Conservation (phyloP, 2,797 vertebrate species). For the Bradypodion pumilum region DNA sequence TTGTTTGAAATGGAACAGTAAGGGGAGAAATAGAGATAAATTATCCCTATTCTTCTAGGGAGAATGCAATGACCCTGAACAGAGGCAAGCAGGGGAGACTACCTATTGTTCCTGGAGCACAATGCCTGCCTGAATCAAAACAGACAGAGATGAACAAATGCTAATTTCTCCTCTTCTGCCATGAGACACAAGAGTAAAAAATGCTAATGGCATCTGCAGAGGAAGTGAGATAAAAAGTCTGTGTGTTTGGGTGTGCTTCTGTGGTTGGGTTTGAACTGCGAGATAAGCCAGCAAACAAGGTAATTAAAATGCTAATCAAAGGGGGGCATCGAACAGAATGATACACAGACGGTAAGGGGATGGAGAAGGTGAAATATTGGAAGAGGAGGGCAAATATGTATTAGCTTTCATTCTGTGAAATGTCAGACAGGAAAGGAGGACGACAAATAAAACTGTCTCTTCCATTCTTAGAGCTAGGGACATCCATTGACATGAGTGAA, state of each 20-base stretch:
- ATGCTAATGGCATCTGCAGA: constrained; percentile 69
- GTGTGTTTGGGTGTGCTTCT: constrained; percentile 61
- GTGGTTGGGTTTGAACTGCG: constrained; percentile 67
- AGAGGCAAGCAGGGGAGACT: constrained; percentile 40
- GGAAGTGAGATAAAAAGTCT: constrained; percentile 65
- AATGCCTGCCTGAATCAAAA: constrained; percentile 47
- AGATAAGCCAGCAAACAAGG: constrained; percentile 76
- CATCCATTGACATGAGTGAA: constrained; percentile 23
- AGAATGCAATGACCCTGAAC: constrained; percentile 64
- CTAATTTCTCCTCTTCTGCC: constrained; percentile 65
- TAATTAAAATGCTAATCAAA: constrained; percentile 78
- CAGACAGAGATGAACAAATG: constrained; percentile 62
- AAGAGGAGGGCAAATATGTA: constrained; percentile 14
- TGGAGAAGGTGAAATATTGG: constrained; percentile 32
- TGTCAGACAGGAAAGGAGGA: constrained; percentile 11
- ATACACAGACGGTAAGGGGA: constrained; percentile 65
- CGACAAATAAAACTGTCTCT: background rate
- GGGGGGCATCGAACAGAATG: constrained; percentile 67
- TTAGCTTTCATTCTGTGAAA: constrained; percentile 46
- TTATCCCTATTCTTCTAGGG: constrained; percentile 68
- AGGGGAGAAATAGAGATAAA: constrained; percentile 59
- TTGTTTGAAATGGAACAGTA: constrained; percentile 61
- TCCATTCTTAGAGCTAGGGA: constrained; percentile 1
- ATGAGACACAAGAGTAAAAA: constrained; percentile 53
- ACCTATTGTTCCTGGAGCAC: constrained; percentile 38